Evolutionary conservation across 2,113 vertebrate genomes (phyloP).

Genomic region (Cyprinodon tularosa): DNA sequence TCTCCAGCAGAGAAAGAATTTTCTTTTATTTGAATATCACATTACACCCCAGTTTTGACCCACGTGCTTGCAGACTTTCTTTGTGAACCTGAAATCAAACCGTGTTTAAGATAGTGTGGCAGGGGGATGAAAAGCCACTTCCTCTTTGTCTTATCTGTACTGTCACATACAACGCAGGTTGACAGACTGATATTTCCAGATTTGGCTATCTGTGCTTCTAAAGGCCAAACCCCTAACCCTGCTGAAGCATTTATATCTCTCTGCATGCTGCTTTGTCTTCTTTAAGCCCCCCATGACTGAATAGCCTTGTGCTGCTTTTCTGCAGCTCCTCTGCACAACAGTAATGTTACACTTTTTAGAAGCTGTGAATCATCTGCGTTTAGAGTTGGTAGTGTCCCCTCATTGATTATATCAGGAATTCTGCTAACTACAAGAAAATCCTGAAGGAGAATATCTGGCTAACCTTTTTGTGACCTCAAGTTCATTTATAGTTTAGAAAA

Average conservation of each 20-base stretch:
- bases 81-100: slow-evolving; percentile 55
- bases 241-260: slow-evolving; percentile 55
- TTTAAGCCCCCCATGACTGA: slow-evolving; percentile 56
- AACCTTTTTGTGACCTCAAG: too few relatives aligned
- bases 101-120: slow-evolving; percentile 67
- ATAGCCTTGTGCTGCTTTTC: slow-evolving; percentile 17
- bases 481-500: too few relatives aligned
- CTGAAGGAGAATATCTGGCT: too few relatives aligned
- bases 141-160: slow-evolving; percentile 68
- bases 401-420: background rate
- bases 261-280: slow-evolving; percentile 56
- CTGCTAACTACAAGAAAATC: background rate
- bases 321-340: slow-evolving; percentile 1
- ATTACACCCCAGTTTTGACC: background rate
- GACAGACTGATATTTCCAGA: slow-evolving; percentile 65
- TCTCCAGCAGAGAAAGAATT: background rate
- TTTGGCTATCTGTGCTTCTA: slow-evolving; percentile 44
- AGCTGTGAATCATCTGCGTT: too few relatives aligned
- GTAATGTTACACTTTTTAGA: background rate
- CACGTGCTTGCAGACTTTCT: slow-evolving; percentile 7
- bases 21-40: background rate
- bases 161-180: slow-evolving; percentile 67
- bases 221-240: slow-evolving; percentile 66
- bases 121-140: slow-evolving; percentile 68
- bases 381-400: background rate